A percentile compares a stretch with the other conserved stretches of the same genome.
These are phyloP conservation scores for Perizoma flavofasciatum DNA, from an alignment of 2,888 invertebrate genomes.

Conservation along the genomic window DNA sequence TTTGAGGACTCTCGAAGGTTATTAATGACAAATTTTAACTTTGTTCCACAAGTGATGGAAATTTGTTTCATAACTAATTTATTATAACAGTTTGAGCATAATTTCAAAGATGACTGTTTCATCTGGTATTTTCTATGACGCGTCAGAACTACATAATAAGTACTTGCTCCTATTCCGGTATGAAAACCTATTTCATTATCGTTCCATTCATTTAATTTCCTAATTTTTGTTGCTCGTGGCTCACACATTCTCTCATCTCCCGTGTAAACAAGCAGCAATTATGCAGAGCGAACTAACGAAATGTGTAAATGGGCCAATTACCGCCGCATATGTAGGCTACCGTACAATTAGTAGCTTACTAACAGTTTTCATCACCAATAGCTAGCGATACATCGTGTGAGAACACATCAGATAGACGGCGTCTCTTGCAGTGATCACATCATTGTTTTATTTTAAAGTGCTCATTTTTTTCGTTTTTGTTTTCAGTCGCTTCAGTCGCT, in stretches of 20 bases:
- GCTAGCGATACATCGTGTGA: constrained; percentile 61
- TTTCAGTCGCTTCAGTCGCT: constrained; percentile 13
- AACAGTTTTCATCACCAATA: constrained; percentile 82
- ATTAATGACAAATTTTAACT: background rate
- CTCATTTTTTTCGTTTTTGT: constrained; percentile 20
- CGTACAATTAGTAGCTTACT: constrained; percentile 79
- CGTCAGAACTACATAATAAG: background rate
- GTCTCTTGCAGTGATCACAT: constrained; percentile 68
- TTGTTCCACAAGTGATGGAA: background rate
- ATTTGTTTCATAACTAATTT: too few species aligned
- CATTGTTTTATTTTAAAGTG: constrained; percentile 42
- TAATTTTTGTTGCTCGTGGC: constrained; percentile 59
- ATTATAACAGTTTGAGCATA: background rate
- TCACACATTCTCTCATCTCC: constrained; percentile 69
- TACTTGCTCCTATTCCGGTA: constrained; percentile 24
- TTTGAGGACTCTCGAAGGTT: constrained; percentile 11
- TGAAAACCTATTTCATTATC: constrained; percentile 26
- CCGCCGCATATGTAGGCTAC: constrained; percentile 80
- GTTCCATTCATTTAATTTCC: constrained; percentile 50
- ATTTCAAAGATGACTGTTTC: background rate
- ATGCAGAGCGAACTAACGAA: constrained; percentile 78
- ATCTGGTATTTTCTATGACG: constrained; percentile 8
- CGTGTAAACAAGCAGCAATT: constrained; percentile 77
- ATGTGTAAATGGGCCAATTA: constrained; percentile 83
- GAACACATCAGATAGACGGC: constrained; percentile 69